Percentiles rank a stretch among this genome's conserved stretches.
phyloP scores from a whole-genome alignment of 2,797 vertebrate species.

The Hoplostethus mediterraneus region DNA sequence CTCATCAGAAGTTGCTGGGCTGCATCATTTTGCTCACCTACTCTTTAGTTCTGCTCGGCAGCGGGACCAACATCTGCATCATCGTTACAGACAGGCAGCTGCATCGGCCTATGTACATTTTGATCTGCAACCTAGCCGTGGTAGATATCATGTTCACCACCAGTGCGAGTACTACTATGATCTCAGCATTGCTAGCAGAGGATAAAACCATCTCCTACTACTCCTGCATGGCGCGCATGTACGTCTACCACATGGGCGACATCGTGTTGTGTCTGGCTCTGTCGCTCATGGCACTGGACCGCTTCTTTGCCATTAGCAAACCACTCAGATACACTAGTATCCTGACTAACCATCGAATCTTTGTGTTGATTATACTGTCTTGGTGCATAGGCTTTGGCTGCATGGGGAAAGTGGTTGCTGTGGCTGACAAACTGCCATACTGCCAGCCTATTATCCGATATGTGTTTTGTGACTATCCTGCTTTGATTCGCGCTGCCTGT shows the following conservation, averaged over 20 bases:
- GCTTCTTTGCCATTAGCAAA: conserved; percentile 41
- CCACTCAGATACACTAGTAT: conserved; percentile 54
- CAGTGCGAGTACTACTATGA: conserved; percentile 42
- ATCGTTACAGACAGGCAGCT: conserved; percentile 43
- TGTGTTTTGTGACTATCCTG: conserved; percentile 44
- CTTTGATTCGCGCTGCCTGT: conserved; percentile 48
- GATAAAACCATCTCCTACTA: conserved; percentile 47
- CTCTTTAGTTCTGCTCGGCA: conserved; percentile 39
- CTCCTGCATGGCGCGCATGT: conserved; percentile 42
- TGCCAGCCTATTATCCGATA: conserved; percentile 53
- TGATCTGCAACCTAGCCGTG: conserved; percentile 57
- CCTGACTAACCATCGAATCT: conserved; percentile 35
- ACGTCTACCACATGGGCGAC: conserved; percentile 42
- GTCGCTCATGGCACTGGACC: conserved; percentile 55
- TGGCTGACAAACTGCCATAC: conserved; percentile 34
- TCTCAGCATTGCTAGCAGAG: conserved; percentile 43
- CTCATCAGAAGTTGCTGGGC: conserved; percentile 47
- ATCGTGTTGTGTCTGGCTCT: conserved; percentile 24
- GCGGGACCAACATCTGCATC: conserved; percentile 41
- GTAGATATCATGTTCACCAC: conserved; percentile 50
- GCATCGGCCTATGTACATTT: conserved; percentile 58
- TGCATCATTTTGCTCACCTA: conserved; percentile 43
- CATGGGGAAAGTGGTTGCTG: not conserved
- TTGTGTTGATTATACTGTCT: conserved; percentile 13
- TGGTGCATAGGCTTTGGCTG: conserved; percentile 22